Evolutionary conservation across 2,888 invertebrate genomes (phyloP).

Genomic region (Hofmannophila pseudospretella): DNA sequence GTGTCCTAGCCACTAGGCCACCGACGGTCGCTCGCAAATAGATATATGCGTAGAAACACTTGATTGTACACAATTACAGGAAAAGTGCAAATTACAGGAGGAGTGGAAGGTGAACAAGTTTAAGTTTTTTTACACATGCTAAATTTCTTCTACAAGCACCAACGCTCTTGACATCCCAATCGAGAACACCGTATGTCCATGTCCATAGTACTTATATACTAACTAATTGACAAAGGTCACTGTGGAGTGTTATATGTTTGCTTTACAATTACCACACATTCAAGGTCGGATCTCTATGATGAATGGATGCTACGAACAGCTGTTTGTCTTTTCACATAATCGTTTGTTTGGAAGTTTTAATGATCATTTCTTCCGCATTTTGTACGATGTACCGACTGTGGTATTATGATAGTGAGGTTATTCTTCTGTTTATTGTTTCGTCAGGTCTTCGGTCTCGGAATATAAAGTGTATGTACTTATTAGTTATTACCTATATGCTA

Average conservation of each 20-base stretch:
- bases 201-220: constrained; percentile 23
- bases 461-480: too few relatives aligned
- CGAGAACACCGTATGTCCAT: not conserved
- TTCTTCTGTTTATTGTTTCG: too few relatives aligned
- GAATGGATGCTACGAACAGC: constrained; percentile 24
- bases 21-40: too few relatives aligned
- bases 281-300: constrained; percentile 36
- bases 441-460: too few relatives aligned
- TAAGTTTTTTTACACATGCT: not conserved
- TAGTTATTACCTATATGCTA: too few relatives aligned
- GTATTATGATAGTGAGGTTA: too few relatives aligned
- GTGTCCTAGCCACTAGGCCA: too few relatives aligned
- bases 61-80: too few relatives aligned
- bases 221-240: constrained; percentile 59
- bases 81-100: too few relatives aligned
- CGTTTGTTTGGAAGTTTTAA: constrained; percentile 5
- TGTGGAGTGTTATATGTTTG: constrained; percentile 50
- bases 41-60: too few relatives aligned
- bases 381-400: not conserved
- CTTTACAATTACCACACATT: constrained; percentile 52
- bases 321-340: constrained; percentile 15
- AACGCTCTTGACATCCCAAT: not conserved
- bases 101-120: too few relatives aligned
- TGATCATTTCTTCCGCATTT: constrained; percentile 6
- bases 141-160: not conserved